phyloP scores from a whole-genome alignment of 2,888 invertebrate species.

The Torymus aiolomorphi region DNA sequence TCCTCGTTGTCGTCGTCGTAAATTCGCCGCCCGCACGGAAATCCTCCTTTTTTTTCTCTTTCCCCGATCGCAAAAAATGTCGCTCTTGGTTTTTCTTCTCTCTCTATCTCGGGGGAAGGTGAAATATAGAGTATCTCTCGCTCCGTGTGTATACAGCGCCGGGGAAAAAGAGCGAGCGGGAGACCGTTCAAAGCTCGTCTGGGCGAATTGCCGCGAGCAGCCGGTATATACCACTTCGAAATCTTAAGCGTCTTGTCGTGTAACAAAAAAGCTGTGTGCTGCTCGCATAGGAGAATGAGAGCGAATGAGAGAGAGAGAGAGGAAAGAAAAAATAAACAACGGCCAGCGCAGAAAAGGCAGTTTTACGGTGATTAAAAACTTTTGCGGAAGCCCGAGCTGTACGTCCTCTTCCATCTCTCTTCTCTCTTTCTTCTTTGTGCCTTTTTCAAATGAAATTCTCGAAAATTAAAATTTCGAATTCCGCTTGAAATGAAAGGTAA shows the following conservation, averaged over 20 bases:
- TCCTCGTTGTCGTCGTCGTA: neutral
- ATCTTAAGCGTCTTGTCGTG: slow-evolving; percentile 42
- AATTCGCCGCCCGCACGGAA: slow-evolving; percentile 15
- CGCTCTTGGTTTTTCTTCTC: neutral
- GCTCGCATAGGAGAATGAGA: neutral
- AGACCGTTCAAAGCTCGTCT: slow-evolving; percentile 37
- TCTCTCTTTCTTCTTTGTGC: neutral
- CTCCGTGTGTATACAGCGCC: neutral
- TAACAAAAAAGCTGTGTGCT: slow-evolving; percentile 3
- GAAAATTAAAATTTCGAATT: slow-evolving; percentile 39
- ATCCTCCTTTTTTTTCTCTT: neutral
- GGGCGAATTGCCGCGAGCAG: slow-evolving; percentile 44
- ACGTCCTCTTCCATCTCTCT: slow-evolving; percentile 7
- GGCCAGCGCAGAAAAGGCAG: slow-evolving; percentile 25
- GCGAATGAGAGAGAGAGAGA: slow-evolving; percentile 10
- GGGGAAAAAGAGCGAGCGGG: neutral
- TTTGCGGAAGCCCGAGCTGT: slow-evolving; percentile 4
- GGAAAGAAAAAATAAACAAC: slow-evolving; percentile 37
- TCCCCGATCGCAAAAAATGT: slow-evolving; percentile 6
- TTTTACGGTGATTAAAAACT: slow-evolving; percentile 52
- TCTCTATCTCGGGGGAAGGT: neutral
- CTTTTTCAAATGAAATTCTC: neutral
- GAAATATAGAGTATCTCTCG: neutral
- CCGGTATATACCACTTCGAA: slow-evolving; percentile 20
- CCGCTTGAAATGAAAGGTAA: slow-evolving; percentile 30